Evolutionary conservation across 2,113 vertebrate species (phyloP), one percentile per base, ranked within the genome.

Genomic region (Cinclus mexicanus): DNA sequence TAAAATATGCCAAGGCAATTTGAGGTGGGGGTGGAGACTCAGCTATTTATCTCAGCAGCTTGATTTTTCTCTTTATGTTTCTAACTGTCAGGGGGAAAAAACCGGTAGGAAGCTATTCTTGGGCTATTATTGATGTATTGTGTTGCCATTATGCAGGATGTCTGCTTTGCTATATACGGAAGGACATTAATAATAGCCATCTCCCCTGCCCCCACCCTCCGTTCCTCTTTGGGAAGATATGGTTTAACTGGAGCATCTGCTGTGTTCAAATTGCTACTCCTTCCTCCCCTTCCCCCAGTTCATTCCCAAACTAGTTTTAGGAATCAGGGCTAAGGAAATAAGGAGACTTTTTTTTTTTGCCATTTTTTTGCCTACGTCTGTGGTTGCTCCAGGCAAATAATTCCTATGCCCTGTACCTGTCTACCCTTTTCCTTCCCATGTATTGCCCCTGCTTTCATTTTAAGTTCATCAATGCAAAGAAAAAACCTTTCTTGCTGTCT

Each of bases 1-100:
- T 97, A 97, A 97, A 98, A 97, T 97, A 97, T 97, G 94, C 97
- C 96, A 97, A 95, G 97, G 97, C 96, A 95, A 95, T 97, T 97
- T 97, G 97, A 97, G 95, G 92, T 96, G 89, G 96, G 95, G 89
- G 91, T 97, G 95, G 96, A 96, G 97, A 95, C 74, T 64, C 83
- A 94, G 93, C 96, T 97, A 95, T 97, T 97, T 97, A 93, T 96
- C 94, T 97, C 94, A 87, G 93, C 95, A 95, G 93, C 96, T 97
- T 95, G 72, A 95, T 96, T 97, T 97, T 93, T 87, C 89, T 97
- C 92, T 98, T 93, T 97, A 81, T 95, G 93, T 95, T 97, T 97
- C 94, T 94, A 85, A 97, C 96, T 97, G 81, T 94, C 90, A 95
- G 67, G 92, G 94, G 90, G 11, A 78, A 92, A 95, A 87, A 96